A percentile compares a stretch with the other conserved stretches of the same genome.
Evolutionary conservation across 2,888 invertebrate genomes (phyloP).

Genomic region (Pterobdella sp.): DNA sequence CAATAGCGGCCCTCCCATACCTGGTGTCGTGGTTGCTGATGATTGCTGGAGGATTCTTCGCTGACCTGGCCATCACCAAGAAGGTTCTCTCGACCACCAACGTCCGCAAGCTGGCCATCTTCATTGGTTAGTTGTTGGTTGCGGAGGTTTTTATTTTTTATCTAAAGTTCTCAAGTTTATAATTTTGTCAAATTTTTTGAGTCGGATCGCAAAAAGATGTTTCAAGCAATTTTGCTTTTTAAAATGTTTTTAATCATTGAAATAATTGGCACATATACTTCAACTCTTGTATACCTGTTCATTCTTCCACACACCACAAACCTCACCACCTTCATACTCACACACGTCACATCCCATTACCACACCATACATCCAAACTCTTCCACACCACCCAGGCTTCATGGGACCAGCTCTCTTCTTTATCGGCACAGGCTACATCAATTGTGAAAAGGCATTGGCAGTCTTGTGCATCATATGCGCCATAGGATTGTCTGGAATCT

Average conservation of each 20-base stretch:
- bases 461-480: slow-evolving; percentile 39
- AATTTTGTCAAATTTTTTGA: no score
- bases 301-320: background rate
- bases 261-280: no score
- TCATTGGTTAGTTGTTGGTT: slow-evolving; percentile 43
- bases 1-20: slow-evolving; percentile 77
- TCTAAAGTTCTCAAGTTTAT: no score
- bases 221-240: no score
- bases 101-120: slow-evolving; percentile 64
- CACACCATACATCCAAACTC: background rate
- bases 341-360: background rate
- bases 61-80: slow-evolving; percentile 64
- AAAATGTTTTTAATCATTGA: no score
- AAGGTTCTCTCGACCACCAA: slow-evolving; percentile 40
- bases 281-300: no score
- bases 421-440: slow-evolving; percentile 66
- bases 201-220: no score
- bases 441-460: slow-evolving; percentile 38
- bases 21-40: slow-evolving; percentile 75
- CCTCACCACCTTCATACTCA: background rate
- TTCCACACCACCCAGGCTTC: slow-evolving; percentile 53
- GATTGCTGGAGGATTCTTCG: slow-evolving; percentile 69
- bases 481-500: slow-evolving; percentile 40
- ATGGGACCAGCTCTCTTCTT: slow-evolving; percentile 73
- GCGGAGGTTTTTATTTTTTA: no score